Evolutionary conservation across 2,888 invertebrate genomes (phyloP).

Genomic region (Drosophila flavopinicola): DNA sequence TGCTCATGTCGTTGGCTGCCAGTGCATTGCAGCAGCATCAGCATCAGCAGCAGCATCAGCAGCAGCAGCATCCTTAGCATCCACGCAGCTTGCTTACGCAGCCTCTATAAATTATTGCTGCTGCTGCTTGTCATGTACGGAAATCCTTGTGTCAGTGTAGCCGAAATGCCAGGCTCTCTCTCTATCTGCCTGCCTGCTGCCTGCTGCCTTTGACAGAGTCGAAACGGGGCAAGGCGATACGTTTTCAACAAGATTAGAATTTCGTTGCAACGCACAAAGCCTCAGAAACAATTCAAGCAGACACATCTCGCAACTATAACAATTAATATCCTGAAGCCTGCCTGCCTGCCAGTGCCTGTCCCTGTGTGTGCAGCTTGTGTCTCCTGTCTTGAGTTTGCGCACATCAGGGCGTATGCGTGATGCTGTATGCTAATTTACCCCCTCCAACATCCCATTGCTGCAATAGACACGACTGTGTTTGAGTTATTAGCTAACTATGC

Average conservation of each 20-base stretch:
- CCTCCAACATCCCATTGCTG: constrained; percentile 28
- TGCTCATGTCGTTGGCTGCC: constrained; percentile 34
- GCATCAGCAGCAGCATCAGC: constrained; percentile 9
- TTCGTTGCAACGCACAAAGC: constrained; percentile 74
- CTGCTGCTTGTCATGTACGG: constrained; percentile 82
- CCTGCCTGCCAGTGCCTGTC: constrained; percentile 44
- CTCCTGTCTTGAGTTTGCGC: constrained; percentile 44
- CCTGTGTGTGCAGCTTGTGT: constrained; percentile 35
- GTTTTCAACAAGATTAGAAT: constrained; percentile 81
- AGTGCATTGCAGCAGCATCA: constrained; percentile 24
- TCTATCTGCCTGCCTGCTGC: neutral
- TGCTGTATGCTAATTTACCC: constrained; percentile 69
- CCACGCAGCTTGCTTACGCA: constrained; percentile 73
- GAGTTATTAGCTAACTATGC: constrained; percentile 57
- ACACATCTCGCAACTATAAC: constrained; percentile 79
- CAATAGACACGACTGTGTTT: constrained; percentile 49
- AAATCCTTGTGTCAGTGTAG: constrained; percentile 82
- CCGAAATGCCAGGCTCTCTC: constrained; percentile 58
- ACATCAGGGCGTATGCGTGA: constrained; percentile 69
- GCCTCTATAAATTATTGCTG: constrained; percentile 82
- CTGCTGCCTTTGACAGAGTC: constrained; percentile 66
- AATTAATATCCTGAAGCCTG: constrained; percentile 77
- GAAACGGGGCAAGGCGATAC: constrained; percentile 67
- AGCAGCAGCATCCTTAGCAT: constrained; percentile 57
- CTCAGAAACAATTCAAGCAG: constrained; percentile 77